Percentiles rank a stretch among this genome's conserved stretches.
These are phyloP conservation scores for Pseudomyrmex concolor DNA, from an alignment of 1,140 invertebrate species.

Conservation along the genomic window DNA sequence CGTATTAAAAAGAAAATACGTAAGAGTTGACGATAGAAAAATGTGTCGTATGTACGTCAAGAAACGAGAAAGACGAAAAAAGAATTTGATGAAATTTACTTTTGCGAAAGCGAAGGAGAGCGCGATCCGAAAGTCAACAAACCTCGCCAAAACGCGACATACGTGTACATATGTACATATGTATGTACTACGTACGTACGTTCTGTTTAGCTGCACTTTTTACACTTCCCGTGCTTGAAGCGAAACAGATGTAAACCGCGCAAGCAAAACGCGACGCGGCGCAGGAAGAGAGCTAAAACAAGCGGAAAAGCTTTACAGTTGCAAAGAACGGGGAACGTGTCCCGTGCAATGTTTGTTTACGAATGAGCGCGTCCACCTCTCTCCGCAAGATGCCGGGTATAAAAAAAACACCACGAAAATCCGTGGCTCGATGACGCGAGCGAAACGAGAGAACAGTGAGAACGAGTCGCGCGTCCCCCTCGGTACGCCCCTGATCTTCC, in stretches of 20 bases:
- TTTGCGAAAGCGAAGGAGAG: neutral
- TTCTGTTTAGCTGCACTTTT: conserved; percentile 8
- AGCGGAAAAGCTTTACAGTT: neutral
- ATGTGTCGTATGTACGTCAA: neutral
- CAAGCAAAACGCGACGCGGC: neutral
- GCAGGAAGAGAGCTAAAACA: neutral
- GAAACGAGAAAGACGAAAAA: neutral
- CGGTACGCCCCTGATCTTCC: conserved; percentile 78
- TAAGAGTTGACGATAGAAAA: neutral
- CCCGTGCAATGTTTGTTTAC: neutral
- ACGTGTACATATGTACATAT: neutral
- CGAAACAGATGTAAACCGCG: neutral
- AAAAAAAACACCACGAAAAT: neutral
- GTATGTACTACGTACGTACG: neutral
- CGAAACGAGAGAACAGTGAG: neutral
- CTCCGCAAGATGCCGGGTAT: neutral
- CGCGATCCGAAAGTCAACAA: neutral
- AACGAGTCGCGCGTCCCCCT: conserved; percentile 5
- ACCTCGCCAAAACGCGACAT: neutral
- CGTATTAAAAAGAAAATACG: neutral
- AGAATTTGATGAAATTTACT: neutral
- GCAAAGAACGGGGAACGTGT: neutral
- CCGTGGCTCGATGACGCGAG: neutral
- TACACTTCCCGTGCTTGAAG: neutral
- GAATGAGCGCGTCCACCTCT: neutral